Evolutionary conservation across 1,140 invertebrate species (phyloP), one percentile per base, ranked within the genome.

Genomic region (Bombyx mandarina): DNA sequence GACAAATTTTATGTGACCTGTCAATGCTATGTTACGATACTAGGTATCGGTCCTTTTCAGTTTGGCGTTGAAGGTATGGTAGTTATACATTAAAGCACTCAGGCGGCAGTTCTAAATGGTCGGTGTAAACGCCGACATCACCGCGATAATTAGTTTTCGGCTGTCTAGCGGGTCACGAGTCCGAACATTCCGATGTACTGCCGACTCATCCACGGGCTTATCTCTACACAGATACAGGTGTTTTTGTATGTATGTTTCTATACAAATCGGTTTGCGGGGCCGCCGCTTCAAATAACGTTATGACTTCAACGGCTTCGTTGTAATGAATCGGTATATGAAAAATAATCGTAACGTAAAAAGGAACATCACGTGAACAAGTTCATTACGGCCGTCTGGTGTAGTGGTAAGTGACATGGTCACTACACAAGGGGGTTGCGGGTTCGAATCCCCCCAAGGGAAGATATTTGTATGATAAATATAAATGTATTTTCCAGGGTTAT

Each of bases 61-160:
- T 35, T 35, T 35, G 26, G 26, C 26, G 4, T 2, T 2, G 26
- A 35, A 35, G 56, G 54, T 49, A 18, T 59, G 59, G 58, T 58
- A 26, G 54, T 52, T 51, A 56, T 50, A 60, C 52, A 58, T 35
- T 8, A 51, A 51, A 51, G 50, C 18, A 8, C 42, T 51, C 18
- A 9, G 50, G 8, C 50, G 50, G 50, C 42, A 54, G 42, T 45
- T 51, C 52, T 49, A 60, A 56, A 54, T 54, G 47, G 58, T 55
- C 62, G 64, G 57, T 51, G 57, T 62, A 59, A 65, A 69, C 61
- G 62, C 57, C 63, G 51, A 64, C 63, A 67, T 61, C 59, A 54
- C 57, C 22, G 58, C 66, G 72, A 73, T 74, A 77, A 74, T 77
- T 74, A 75, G 65, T 77, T 72, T 74, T 72, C 68, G 67, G 61